Evolutionary conservation across 2,113 vertebrate genomes (phyloP), one percentile per base, ranked within the genome.

Genomic region (Nyctereutes procyonoides): DNA sequence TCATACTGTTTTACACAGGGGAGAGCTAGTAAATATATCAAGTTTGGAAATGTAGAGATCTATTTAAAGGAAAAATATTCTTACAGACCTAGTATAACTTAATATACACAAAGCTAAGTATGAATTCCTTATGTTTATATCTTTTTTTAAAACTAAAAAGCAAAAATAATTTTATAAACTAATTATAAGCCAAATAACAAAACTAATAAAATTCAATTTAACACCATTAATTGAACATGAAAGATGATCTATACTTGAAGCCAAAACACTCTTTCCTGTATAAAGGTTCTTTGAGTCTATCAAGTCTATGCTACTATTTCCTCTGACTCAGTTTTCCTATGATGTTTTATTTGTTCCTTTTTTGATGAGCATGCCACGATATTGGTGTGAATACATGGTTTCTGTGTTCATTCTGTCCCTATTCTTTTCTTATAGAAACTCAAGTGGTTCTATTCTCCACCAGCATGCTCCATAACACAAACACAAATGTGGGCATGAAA

Each of bases 1-100:
- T 38, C 16, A 32, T 58, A 58, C n/a, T 94, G 48, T 56, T 89
- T 80, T 43, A 43, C 58, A 85, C 12, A 84, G 35, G 4, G 85
- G 67, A 92, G 51, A 93, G 10, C 12, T 51, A 90, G 38, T 14
- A 17, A 80, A 63, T 60, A 69, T 55, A 35, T 30, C 71, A 82
- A 8, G 19, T 87, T 91, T 73, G 88, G 55, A 88, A 96, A 88
- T 80, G 32, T 58, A 53, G 43, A 94, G 19, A 84, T 58, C n/a
- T 4, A 56, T 79, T 95, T 89, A 90, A 92, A 97, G 56, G 85
- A 89, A 85, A 80, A 93, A 93, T 63, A 89, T 89, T 73, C 62
- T 65, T 80, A 86, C 1, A 95, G 76, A 88, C 51, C 20, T 48
- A 43, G 35, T 24, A 1, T 81, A 88, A 82, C 55, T 77, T 55